Evolutionary conservation across 2,797 vertebrate genomes (phyloP).

Genomic region (Aplochiton taeniatus): DNA sequence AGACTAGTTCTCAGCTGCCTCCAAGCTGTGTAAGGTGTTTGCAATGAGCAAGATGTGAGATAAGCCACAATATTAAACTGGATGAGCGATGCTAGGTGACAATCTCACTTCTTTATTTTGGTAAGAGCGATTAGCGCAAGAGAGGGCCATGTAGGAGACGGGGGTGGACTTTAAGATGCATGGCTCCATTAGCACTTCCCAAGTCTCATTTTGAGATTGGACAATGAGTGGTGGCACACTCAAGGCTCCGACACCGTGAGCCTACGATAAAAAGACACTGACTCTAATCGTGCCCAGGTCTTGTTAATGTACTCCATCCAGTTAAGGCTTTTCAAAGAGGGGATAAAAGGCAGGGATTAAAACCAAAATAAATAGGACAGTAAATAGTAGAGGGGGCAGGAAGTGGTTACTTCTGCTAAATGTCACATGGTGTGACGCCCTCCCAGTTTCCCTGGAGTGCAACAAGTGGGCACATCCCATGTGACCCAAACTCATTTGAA

Average conservation of each 20-base stretch:
- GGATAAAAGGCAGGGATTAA: slow-evolving; percentile 62
- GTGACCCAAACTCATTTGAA: not conserved
- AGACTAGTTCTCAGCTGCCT: too few species aligned
- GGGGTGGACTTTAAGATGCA: not conserved
- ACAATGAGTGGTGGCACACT: slow-evolving; percentile 1
- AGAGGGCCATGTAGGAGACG: too few species aligned
- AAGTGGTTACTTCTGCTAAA: slow-evolving; percentile 34
- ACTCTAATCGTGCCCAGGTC: slow-evolving; percentile 13
- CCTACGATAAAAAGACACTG: too few species aligned
- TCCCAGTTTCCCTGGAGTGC: slow-evolving; percentile 4
- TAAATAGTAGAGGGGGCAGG: slow-evolving; percentile 49
- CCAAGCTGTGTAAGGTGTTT: too few species aligned
- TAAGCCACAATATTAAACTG: too few species aligned
- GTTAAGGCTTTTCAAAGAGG: slow-evolving; percentile 47
- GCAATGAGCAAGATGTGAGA: too few species aligned
- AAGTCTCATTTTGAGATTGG: not conserved
- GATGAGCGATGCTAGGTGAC: not conserved
- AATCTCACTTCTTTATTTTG: too few species aligned
- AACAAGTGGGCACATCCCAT: not conserved
- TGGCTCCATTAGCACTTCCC: slow-evolving; percentile 14
- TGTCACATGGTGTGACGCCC: slow-evolving; percentile 34
- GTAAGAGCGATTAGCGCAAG: not conserved
- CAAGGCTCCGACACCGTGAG: slow-evolving; percentile 8
- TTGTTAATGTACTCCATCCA: slow-evolving; percentile 37
- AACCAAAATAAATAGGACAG: slow-evolving; percentile 36